A percentile compares a stretch with the other conserved stretches of the same genome.
phyloP scores from a whole-genome alignment of 2,888 invertebrate species.

The Dastarcus helophoroides region DNA sequence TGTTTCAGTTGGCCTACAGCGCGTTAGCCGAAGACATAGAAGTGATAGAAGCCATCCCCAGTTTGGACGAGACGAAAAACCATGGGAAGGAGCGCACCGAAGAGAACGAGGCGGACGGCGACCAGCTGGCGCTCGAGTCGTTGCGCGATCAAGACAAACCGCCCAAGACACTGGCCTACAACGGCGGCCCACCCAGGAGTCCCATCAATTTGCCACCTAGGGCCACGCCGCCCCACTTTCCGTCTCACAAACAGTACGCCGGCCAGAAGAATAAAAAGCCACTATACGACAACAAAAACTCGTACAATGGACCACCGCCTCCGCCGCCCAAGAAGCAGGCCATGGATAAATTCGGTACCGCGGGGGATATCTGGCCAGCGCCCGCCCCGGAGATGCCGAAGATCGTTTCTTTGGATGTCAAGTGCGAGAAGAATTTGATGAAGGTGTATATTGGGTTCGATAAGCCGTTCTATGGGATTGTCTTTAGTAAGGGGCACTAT shows the following conservation, averaged over 20 bases:
- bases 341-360: constrained; percentile 34
- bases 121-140: constrained; percentile 64
- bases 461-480: constrained; percentile 90
- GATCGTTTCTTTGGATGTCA: constrained; percentile 83
- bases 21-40: constrained; percentile 50
- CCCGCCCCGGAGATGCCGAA: constrained; percentile 86
- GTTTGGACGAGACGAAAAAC: constrained; percentile 43
- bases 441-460: constrained; percentile 89
- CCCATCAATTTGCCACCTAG: constrained; percentile 20
- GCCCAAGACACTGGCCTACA: constrained; percentile 40
- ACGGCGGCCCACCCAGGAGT: constrained; percentile 30
- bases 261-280: constrained; percentile 38
- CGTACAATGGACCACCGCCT: constrained; percentile 64
- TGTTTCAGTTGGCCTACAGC: constrained; percentile 26
- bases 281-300: constrained; percentile 40
- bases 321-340: constrained; percentile 35
- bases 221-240: constrained; percentile 35
- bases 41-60: constrained; percentile 50
- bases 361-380: constrained; percentile 71
- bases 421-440: constrained; percentile 90
- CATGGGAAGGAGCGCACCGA: constrained; percentile 44
- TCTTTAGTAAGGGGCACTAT: constrained; percentile 90
- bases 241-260: constrained; percentile 44
- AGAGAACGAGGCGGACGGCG: constrained; percentile 49
- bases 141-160: constrained; percentile 47